Evolutionary conservation across 2,888 invertebrate species (phyloP).

Genomic region (Cataglyphis cursor): DNA sequence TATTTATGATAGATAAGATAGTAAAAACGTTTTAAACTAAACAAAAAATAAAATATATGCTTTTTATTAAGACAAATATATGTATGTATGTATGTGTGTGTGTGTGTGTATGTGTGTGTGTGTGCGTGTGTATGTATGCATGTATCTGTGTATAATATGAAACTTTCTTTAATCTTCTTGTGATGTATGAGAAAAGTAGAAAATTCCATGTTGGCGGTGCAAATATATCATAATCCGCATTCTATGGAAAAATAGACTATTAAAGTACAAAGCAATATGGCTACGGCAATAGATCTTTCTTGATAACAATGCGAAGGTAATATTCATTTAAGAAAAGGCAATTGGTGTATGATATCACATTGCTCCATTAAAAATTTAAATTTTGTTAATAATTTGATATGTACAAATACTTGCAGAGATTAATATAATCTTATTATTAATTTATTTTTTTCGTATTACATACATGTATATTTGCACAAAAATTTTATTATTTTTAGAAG

Average conservation of each 20-base stretch:
- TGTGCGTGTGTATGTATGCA: background rate
- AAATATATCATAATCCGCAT: constrained; percentile 10
- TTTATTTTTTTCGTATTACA: background rate
- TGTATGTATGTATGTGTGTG: background rate
- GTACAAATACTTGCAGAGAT: background rate
- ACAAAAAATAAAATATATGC: background rate
- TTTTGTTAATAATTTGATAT: background rate
- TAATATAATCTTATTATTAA: background rate
- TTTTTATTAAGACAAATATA: background rate
- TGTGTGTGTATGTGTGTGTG: background rate
- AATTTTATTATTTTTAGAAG: background rate
- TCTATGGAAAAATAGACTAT: background rate
- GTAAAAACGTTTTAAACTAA: background rate
- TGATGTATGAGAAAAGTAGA: constrained; percentile 15
- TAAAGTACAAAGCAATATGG: constrained; percentile 12
- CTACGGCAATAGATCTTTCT: constrained; percentile 13
- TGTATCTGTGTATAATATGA: background rate
- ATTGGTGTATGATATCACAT: background rate
- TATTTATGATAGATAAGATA: constrained; percentile 14
- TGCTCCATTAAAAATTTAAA: background rate
- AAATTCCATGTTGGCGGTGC: background rate
- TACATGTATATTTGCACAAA: background rate
- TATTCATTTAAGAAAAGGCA: background rate
- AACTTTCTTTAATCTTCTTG: background rate
- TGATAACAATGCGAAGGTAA: background rate